A percentile compares a stretch with the other conserved stretches of the same genome.
phyloP scores from a whole-genome alignment of 2,888 invertebrate genomes.

The Dromius quadrimaculatus region DNA sequence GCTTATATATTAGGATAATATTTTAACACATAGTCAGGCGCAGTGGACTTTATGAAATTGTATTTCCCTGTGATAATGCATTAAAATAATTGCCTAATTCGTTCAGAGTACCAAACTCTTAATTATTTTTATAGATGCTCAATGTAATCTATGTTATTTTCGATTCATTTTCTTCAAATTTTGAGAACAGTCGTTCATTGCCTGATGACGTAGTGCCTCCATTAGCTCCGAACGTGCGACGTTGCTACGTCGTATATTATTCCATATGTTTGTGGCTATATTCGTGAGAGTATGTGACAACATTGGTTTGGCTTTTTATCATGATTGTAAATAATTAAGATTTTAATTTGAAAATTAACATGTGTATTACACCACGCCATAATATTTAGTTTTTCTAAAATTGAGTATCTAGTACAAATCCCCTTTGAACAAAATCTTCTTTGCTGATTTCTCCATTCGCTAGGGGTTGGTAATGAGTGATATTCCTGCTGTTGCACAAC shows the following conservation, averaged over 20 bases:
- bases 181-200: constrained; percentile 18
- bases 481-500: neutral
- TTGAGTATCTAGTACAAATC: neutral
- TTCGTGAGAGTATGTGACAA: neutral
- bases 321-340: constrained; percentile 1
- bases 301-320: constrained; percentile 1
- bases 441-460: neutral
- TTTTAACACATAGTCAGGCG: constrained; percentile 1
- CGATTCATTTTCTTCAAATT: no score
- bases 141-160: no score
- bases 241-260: constrained; percentile 39
- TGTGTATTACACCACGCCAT: neutral
- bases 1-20: constrained; percentile 58
- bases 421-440: neutral
- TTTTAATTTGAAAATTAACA: neutral
- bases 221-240: constrained; percentile 35
- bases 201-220: constrained; percentile 38
- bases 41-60: neutral
- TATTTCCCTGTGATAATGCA: neutral
- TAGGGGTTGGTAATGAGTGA: constrained; percentile 12
- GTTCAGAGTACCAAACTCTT: no score
- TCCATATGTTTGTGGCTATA: neutral
- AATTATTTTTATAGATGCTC: no score
- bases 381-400: neutral
- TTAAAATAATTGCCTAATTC: constrained; percentile 9